A percentile compares a stretch with the other conserved stretches of the same genome.
phyloP scores from a whole-genome alignment of 2,113 vertebrate species.

The Neolamprologus devosi region DNA sequence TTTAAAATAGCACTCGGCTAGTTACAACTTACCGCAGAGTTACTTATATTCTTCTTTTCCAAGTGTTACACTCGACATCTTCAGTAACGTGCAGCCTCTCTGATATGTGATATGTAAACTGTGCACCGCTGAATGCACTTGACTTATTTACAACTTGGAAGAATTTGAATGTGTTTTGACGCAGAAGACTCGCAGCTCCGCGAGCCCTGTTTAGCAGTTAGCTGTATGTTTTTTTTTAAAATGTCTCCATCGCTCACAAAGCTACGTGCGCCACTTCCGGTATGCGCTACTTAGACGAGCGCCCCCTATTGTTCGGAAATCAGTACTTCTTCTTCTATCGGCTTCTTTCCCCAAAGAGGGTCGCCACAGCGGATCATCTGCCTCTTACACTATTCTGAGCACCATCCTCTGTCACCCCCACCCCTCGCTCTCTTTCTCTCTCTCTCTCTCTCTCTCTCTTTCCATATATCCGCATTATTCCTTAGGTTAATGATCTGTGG shows the following conservation, averaged over 20 bases:
- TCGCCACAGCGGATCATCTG: neutral
- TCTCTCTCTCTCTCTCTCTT: neutral
- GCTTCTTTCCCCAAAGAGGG: neutral
- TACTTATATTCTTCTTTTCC: slow-evolving; percentile 40
- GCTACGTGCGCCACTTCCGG: slow-evolving; percentile 59
- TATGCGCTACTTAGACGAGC: neutral
- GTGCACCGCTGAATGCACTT: neutral
- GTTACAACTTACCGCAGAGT: slow-evolving; percentile 56
- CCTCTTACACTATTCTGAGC: neutral
- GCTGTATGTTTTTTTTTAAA: slow-evolving; percentile 68
- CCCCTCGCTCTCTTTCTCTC: neutral
- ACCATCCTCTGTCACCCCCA: neutral
- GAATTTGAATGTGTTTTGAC: slow-evolving; percentile 14
- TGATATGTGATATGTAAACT: neutral
- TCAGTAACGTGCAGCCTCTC: neutral
- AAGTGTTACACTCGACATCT: slow-evolving; percentile 51
- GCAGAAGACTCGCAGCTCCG: slow-evolving; percentile 32
- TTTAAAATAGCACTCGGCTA: neutral
- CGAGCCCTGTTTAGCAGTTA: slow-evolving; percentile 46
- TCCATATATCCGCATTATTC: neutral
- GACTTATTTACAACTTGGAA: neutral
- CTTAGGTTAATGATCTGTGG: neutral
- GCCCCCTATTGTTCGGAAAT: neutral
- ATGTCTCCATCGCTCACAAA: slow-evolving; percentile 70
- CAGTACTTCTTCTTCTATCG: neutral